phyloP scores from a whole-genome alignment of 2,113 vertebrate genomes.

The Ascaphus truei region DNA sequence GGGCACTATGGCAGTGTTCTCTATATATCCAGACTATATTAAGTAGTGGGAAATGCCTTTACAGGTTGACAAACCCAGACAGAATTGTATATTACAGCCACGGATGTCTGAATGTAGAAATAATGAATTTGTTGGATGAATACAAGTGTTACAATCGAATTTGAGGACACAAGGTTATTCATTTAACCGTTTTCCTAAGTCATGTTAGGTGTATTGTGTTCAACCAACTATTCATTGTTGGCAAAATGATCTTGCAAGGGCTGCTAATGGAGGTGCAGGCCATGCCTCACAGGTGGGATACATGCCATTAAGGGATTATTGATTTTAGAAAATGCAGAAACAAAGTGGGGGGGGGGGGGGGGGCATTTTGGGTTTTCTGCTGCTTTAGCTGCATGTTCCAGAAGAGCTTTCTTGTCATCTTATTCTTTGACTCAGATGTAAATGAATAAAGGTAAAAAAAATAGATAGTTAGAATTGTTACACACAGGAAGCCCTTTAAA shows the following conservation, averaged over 20 bases:
- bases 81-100: no score
- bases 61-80: no score
- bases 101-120: no score
- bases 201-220: constrained; percentile 20
- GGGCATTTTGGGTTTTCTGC: no score
- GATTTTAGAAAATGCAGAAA: constrained; percentile 18
- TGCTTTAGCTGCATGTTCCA: no score
- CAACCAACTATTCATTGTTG: constrained; percentile 28
- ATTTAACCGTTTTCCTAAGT: constrained; percentile 15
- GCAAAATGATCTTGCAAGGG: constrained; percentile 22
- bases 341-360: no score
- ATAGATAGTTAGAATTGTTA: neutral
- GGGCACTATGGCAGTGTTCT: no score
- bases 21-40: no score
- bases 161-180: constrained; percentile 7
- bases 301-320: constrained; percentile 31
- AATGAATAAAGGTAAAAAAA: neutral
- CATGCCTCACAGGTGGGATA: constrained; percentile 22
- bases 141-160: neutral
- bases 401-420: no score
- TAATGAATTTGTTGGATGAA: neutral
- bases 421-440: neutral
- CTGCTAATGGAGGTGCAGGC: constrained; percentile 34
- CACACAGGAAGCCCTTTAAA: no score
- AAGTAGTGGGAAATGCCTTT: no score